Base-by-base conservation (phyloP, 2,113 vertebrate genomes). In the Campylomormyrus numenius region DNA sequence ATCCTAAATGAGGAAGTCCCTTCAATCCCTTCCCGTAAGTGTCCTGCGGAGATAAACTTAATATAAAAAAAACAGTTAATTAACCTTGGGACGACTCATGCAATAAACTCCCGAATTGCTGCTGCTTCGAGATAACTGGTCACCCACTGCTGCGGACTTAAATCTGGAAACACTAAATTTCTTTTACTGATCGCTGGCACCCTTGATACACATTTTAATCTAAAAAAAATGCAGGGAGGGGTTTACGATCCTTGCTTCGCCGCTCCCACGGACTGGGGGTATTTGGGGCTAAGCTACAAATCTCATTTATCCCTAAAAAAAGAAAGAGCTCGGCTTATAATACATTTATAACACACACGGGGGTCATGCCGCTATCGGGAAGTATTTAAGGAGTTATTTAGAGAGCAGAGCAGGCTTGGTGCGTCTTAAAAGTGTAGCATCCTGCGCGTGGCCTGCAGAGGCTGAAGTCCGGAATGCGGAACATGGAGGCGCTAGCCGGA, bases 401-500 rank as follows among this genome's bases (percentile, higher is more conserved):
- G 17, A 52, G 15, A 53, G 13, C 17, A 56, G n/a, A 19, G 11
- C 15, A 35, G 1, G 9, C 10, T 35, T 27, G n/a, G 48, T 17
- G 84, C 5, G 85, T 77, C 3, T 53, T 53, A 21, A 62, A 84
- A 85, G 49, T 83, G 35, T 31, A 35, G 84, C 31, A 53, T 89
- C 46, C 27, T 8, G 31, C 10, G 70, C 31, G 27, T 19, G 88
- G 88, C 88, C 88, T 89, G 70, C 66, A 13, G 39, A 53, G 24
- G 85, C 13, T 27, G 13, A 46, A 85, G 89, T 84, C 19, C 48
- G 89, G 89, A 89, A 89, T 89, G 89, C 89, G 89, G 89, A 90
- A 88, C 85, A 90, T 87, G 85, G 83, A 50, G 89, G 62, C 31
- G 53, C 89, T 85, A 46, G 77, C 50, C 53, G 58, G 6, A 45